Evolutionary conservation across 2,797 vertebrate species (phyloP).

Genomic region (Dendrocincla tyrannina): DNA sequence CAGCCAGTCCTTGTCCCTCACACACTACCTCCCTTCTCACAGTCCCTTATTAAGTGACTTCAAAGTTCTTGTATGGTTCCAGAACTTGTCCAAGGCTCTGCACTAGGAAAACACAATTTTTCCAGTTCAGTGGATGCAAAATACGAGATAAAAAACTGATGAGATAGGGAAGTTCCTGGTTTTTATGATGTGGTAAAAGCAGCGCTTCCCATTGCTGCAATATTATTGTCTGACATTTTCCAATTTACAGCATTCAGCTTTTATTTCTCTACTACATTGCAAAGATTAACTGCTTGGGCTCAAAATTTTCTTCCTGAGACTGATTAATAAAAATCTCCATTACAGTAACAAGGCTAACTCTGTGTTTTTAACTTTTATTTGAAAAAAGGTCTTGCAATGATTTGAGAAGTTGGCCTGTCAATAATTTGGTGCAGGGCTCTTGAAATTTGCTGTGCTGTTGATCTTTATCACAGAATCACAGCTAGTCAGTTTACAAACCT

Average conservation of each 20-base stretch:
- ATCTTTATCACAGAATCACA: not conserved
- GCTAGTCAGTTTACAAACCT: not conserved
- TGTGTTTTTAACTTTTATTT: not conserved
- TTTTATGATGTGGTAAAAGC: not conserved
- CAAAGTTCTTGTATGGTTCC: not conserved
- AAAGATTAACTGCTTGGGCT: not conserved
- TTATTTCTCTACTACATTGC: not conserved
- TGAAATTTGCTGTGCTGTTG: not conserved
- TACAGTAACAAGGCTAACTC: not conserved
- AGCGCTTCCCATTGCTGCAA: rapidly evolving
- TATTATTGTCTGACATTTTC: not conserved
- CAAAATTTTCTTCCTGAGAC: not conserved
- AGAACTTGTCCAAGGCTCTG: not conserved
- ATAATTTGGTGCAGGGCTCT: not conserved
- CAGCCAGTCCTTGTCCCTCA: rapidly evolving
- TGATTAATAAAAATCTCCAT: not conserved
- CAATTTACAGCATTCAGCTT: not conserved
- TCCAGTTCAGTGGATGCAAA: not conserved
- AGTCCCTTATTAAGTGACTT: not conserved
- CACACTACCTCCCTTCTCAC: not conserved
- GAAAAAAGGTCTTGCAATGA: not conserved
- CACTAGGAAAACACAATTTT: not conserved
- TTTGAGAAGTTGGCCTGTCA: not conserved
- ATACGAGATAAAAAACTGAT: not conserved
- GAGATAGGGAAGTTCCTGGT: not conserved